Conservation (phyloP, 2,797 vertebrate genomes). For the Chanos chanos region DNA sequence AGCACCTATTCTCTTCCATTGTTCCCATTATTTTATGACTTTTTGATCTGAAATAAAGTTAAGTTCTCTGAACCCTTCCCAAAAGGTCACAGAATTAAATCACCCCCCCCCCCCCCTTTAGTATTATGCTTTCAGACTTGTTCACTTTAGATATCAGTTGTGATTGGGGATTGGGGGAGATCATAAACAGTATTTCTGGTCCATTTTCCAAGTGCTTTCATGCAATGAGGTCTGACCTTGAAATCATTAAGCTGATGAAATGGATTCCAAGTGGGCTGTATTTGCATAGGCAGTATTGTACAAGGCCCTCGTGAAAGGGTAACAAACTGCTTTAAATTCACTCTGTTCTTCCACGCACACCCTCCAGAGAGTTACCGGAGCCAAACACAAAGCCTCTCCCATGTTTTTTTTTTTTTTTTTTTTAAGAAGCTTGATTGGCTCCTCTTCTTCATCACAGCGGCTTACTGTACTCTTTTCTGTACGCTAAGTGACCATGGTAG, state of each 20-base stretch:
- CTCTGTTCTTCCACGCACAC: slow-evolving; percentile 37
- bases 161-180: slow-evolving; percentile 36
- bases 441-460: slow-evolving; percentile 33
- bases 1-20: too few species aligned
- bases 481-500: slow-evolving; percentile 4
- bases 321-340: slow-evolving; percentile 62
- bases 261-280: slow-evolving; percentile 61
- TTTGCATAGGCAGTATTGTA: slow-evolving; percentile 64
- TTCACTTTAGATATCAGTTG: slow-evolving; percentile 49
- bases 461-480: neutral
- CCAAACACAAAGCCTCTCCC: slow-evolving; percentile 25
- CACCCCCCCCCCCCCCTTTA: slow-evolving; percentile 9
- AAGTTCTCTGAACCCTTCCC: too few species aligned
- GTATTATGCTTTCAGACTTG: slow-evolving; percentile 27
- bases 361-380: slow-evolving; percentile 35
- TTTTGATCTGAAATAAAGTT: too few species aligned
- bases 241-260: slow-evolving; percentile 70
- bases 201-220: slow-evolving; percentile 50
- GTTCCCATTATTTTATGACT: too few species aligned
- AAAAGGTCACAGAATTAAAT: too few species aligned
- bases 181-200: slow-evolving; percentile 54
- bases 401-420: slow-evolving; percentile 25
- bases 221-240: slow-evolving; percentile 68
- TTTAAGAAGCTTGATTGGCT: too few species aligned
- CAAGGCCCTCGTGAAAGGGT: slow-evolving; percentile 35